Evolutionary conservation across 2,888 invertebrate species (phyloP).

Genomic region (Drosophila multiciliata): DNA sequence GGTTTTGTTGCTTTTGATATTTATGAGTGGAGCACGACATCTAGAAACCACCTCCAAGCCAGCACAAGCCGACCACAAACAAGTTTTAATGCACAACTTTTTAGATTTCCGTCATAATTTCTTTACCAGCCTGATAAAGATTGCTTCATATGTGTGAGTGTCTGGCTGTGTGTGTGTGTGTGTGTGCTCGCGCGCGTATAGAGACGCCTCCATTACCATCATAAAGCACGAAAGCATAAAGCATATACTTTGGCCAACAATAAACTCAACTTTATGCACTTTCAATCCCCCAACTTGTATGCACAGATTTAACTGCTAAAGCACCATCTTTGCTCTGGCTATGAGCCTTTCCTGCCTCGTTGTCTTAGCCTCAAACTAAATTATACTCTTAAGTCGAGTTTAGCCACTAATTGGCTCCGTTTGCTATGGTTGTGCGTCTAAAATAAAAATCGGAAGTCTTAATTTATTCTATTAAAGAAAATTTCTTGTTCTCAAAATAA

Average conservation of each 20-base stretch:
- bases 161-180: not conserved
- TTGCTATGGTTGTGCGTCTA: not conserved
- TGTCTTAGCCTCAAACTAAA: slow-evolving; percentile 44
- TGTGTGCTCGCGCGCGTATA: slow-evolving; percentile 17
- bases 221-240: slow-evolving; percentile 71
- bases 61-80: slow-evolving; percentile 64
- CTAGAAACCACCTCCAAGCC: slow-evolving; percentile 40
- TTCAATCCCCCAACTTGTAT: slow-evolving; percentile 82
- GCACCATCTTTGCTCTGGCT: slow-evolving; percentile 29
- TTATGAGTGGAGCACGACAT: slow-evolving; percentile 56
- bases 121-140: slow-evolving; percentile 74
- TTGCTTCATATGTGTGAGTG: slow-evolving; percentile 49
- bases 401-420: not conserved
- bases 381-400: slow-evolving; percentile 8
- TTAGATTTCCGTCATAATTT: slow-evolving; percentile 80
- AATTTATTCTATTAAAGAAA: not conserved
- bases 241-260: slow-evolving; percentile 81
- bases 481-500: not conserved
- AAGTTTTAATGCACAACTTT: slow-evolving; percentile 79
- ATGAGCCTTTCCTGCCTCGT: slow-evolving; percentile 29
- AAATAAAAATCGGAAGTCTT: not conserved
- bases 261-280: slow-evolving; percentile 82
- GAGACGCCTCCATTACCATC: slow-evolving; percentile 66
- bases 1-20: slow-evolving; percentile 65
- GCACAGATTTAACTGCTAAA: slow-evolving; percentile 77